Evolutionary conservation across 2,797 vertebrate genomes (phyloP).

Genomic region (Danio jaintianensis): DNA sequence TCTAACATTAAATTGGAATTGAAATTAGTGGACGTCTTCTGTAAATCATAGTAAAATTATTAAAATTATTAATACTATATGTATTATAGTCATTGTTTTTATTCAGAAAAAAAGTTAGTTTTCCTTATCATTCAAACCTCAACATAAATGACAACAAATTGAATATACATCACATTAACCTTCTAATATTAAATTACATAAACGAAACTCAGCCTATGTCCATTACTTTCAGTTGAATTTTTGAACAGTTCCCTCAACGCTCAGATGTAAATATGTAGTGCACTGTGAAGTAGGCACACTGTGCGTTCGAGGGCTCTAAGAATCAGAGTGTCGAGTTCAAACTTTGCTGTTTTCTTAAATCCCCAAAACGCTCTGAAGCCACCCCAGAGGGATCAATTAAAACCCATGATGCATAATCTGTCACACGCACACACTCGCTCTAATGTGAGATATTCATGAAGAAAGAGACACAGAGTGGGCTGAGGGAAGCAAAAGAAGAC

Average conservation of each 20-base stretch:
- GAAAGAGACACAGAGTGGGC: conserved; percentile 41
- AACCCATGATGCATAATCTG: conserved; percentile 76
- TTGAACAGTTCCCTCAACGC: not conserved
- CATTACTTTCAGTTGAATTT: conserved; percentile 9
- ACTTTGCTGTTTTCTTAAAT: conserved; percentile 65
- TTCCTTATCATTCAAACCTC: too few species aligned
- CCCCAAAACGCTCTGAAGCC: conserved; percentile 64
- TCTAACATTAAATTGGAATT: too few species aligned
- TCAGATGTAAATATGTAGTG: conserved; percentile 13
- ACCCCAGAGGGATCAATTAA: conserved; percentile 84
- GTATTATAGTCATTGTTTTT: too few species aligned
- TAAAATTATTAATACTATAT: too few species aligned
- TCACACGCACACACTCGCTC: conserved; percentile 51
- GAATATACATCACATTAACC: too few species aligned
- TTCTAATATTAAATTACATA: too few species aligned
- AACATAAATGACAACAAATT: too few species aligned
- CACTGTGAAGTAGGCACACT: conserved; percentile 49
- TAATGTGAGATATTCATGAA: conserved; percentile 62
- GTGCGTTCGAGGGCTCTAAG: conserved; percentile 58
- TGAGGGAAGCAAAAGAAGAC: conserved; percentile 31
- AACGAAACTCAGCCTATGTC: not conserved
- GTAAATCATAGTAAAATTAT: too few species aligned
- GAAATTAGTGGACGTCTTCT: too few species aligned
- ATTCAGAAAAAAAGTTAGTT: too few species aligned
- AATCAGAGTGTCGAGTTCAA: conserved; percentile 70